Percentiles rank a stretch among this genome's conserved stretches.
Evolutionary conservation across 2,797 vertebrate species (phyloP).

Genomic region (Gymnocypris eckloni): DNA sequence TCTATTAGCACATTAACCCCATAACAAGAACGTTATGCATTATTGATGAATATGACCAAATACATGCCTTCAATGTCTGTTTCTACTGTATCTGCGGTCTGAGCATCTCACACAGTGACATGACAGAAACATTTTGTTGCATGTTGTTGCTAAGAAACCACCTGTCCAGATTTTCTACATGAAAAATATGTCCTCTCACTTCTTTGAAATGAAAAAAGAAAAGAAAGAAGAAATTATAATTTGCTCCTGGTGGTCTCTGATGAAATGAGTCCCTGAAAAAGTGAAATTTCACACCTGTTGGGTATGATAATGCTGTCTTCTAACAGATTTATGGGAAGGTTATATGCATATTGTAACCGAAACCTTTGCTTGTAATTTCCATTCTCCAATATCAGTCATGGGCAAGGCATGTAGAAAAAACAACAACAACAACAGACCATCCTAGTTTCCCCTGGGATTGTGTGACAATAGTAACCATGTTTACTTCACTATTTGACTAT

Average conservation of each 20-base stretch:
- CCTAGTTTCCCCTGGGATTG: conserved; percentile 30
- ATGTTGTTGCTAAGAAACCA: conserved; percentile 84
- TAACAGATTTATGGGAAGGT: conserved; percentile 1
- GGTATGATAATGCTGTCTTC: conserved; percentile 13
- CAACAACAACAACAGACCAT: not conserved
- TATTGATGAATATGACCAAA: conserved; percentile 10
- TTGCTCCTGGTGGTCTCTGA: conserved; percentile 61
- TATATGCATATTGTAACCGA: conserved; percentile 6
- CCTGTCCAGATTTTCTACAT: conserved; percentile 78
- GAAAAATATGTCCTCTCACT: conserved; percentile 65
- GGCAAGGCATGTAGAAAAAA: not conserved
- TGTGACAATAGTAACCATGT: conserved; percentile 6
- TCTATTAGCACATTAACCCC: not conserved
- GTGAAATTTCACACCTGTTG: conserved; percentile 13
- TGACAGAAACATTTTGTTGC: conserved; percentile 77
- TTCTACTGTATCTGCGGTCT: conserved; percentile 38
- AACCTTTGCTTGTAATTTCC: conserved; percentile 25
- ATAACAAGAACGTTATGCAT: not conserved
- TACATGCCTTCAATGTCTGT: conserved; percentile 8
- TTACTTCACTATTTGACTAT: conserved; percentile 43
- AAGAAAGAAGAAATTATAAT: not conserved
- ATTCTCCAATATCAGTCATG: conserved; percentile 25
- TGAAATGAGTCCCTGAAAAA: conserved; percentile 55
- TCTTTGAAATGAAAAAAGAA: conserved; percentile 19
- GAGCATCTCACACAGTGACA: conserved; percentile 68